These are phyloP conservation scores for Crocidura indochinensis DNA, from an alignment of 2,797 vertebrate genomes.

Conservation along the genomic window DNA sequence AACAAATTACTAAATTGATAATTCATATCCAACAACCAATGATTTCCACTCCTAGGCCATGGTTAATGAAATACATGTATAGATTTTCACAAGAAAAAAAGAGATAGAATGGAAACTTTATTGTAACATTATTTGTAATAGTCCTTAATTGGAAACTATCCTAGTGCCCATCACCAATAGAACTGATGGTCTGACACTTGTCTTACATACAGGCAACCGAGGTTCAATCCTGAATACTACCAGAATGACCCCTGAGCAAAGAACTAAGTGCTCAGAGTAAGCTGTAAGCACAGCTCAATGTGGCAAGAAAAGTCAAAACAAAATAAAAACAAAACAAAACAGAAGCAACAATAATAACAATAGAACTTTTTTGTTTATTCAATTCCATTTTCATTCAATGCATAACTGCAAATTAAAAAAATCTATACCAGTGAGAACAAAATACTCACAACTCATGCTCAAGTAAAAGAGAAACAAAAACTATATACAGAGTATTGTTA, in stretches of 20 bases:
- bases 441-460: not conserved
- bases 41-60: constrained; percentile 23
- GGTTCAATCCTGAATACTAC: too few relatives aligned
- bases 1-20: constrained; percentile 18
- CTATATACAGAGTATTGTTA: not conserved
- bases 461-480: constrained; percentile 35
- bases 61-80: constrained; percentile 12
- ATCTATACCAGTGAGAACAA: not conserved
- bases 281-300: too few relatives aligned
- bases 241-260: too few relatives aligned
- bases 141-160: not conserved
- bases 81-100: constrained; percentile 35
- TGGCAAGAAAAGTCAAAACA: too few relatives aligned
- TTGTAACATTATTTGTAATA: not conserved
- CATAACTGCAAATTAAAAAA: not conserved
- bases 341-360: too few relatives aligned
- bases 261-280: too few relatives aligned
- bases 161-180: not conserved
- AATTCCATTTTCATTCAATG: too few relatives aligned
- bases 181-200: not conserved
- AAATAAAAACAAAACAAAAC: too few relatives aligned
- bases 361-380: too few relatives aligned
- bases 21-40: not conserved
- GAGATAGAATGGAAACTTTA: not conserved
- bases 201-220: too few relatives aligned